phyloP scores from a whole-genome alignment of 2,797 vertebrate species.

The Eutrigla gurnardus region DNA sequence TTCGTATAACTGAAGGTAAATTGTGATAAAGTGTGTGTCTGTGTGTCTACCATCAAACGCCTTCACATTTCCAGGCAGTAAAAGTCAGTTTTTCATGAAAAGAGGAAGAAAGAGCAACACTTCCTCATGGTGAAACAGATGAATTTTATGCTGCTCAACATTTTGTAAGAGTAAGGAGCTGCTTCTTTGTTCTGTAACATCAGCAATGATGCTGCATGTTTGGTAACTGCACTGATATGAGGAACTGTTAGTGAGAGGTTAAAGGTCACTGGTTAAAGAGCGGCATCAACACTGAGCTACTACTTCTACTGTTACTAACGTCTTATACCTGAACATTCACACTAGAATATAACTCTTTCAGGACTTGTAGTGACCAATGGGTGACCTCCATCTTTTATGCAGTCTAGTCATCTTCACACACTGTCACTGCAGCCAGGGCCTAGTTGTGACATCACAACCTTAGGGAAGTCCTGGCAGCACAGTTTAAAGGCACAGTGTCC shows the following conservation, averaged over 20 bases:
- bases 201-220: slow-evolving; percentile 1
- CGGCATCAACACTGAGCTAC: neutral
- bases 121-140: slow-evolving; percentile 43
- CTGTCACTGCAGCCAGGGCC: too few species aligned
- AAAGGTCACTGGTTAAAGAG: slow-evolving; percentile 1
- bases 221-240: neutral
- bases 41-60: neutral
- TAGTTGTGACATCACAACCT: too few species aligned
- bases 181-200: slow-evolving; percentile 28
- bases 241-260: slow-evolving; percentile 12
- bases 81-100: slow-evolving; percentile 16
- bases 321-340: neutral
- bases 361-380: too few species aligned
- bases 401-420: too few species aligned
- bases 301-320: neutral
- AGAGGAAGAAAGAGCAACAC: slow-evolving; percentile 55
- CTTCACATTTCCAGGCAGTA: neutral
- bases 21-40: neutral
- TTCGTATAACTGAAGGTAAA: neutral
- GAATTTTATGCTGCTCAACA: neutral
- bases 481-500: too few species aligned
- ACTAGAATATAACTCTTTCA: neutral
- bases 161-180: slow-evolving; percentile 38
- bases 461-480: too few species aligned
- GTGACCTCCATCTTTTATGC: too few species aligned